Base-by-base conservation (phyloP, 2,113 vertebrate genomes). In the Dromiciops gliroides region DNA sequence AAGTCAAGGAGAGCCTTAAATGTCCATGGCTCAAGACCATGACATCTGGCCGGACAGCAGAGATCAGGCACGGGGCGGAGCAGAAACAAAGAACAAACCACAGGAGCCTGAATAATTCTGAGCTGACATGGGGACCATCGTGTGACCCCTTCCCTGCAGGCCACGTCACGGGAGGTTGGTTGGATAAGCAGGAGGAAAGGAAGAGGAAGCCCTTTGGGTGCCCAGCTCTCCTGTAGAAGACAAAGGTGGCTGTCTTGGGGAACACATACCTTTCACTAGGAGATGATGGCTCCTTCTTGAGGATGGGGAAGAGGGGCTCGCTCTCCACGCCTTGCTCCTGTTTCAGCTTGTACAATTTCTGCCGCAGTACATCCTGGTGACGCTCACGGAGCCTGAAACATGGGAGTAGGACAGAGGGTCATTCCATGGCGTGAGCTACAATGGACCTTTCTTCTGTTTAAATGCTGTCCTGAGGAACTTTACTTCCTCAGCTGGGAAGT, bases 241-340 rank as follows among this genome's bases (percentile, higher is more conserved):
- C 19, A 53, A 56, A 56, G 44, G 48, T 53, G 2, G 1, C 50
- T 24, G 56, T 2, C 50, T 23, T 2, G 31, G 31, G 49, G 47
- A 83, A 83, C 11, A 51, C 0, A 1, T 47, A 99, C 98, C 97
- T 98, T 94, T 97, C 94, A 0, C 98, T 75, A 93, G 99, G 98
- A 1, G 98, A 98, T 5, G 50, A 95, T 0, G 97, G 97, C 96
- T 99, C 99, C 94, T 97, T 99, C 98, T 99, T 99, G 94, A 99
- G 98, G 96, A 99, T 99, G 96, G 99, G 99, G 97, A 99, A 99
- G 6, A 99, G 98, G 0, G 99, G 99, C 50, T 99, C 99, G 0
- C 99, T 99, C 97, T 99, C 99, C 95, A 99, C 99, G 0, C 99
- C 99, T 96, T 99, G 99, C 98, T 99, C 99, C 98, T 99, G 99